Evolutionary conservation across 2,888 invertebrate species (phyloP), one percentile per base, ranked within the genome.

Genomic region (Dysmachus trigonus): DNA sequence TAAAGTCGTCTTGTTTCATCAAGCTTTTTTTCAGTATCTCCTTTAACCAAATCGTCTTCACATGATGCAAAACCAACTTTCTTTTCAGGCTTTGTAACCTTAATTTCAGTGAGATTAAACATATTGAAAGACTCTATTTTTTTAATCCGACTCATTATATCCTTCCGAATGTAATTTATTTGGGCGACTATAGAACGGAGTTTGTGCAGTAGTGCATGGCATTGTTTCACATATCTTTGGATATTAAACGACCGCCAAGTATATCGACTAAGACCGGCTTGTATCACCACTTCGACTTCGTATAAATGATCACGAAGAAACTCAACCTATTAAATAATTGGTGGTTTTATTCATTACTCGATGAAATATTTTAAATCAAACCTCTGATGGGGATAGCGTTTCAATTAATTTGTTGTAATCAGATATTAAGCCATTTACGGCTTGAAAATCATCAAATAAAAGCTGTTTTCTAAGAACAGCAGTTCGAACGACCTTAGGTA

Each of bases 201-300:
- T 85, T 92, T 92, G 31, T 94, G 94, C 88, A 95, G 94, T 8
- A 95, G 91, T 35, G 93, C 92, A 81, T 93, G 92, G 88, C 95
- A 95, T 77, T 93, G 93, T 0, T 92, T 90, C 2, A 95, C 93
- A 90, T 96, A 98, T 87, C 96, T 96, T 18, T 93, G 93, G 72
- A 98, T 96, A 33, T 96, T 96, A 15, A 98, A 93, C 0, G 97
- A 96, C 87, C 95, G 95, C 98, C 98, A 98, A 73, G 96, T 96
- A 86, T 97, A 95, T 35, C 97, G 94, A 2, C 95, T 95, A 0
- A 97, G 92, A 0, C 98, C 98, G 2, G 97, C 97, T 89, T 96
- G 94, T 79, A 97, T 95, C 82, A 95, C 93, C 51, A 95, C 93
- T 90, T 97, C 97, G 87, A 96, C 94, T 87, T 95, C 94, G 88